A percentile compares a stretch with the other conserved stretches of the same genome.
phyloP scores from a whole-genome alignment of 92 coral and sea anemone genomes.

The Chrysogorgia sp. region DNA sequence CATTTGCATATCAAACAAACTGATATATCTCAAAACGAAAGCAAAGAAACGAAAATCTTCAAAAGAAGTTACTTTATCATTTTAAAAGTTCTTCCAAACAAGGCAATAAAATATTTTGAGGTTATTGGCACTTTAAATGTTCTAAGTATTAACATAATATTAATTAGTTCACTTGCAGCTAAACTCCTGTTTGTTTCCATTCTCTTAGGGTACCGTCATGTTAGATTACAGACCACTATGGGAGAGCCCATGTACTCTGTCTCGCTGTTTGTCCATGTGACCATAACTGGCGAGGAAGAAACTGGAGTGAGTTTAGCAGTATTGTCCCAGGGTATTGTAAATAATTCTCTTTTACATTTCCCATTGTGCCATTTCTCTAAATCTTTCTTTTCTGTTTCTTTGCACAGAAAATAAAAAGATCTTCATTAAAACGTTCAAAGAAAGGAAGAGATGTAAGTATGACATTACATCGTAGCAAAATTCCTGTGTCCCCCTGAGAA shows the following conservation, averaged over 20 bases:
- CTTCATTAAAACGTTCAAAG: slow-evolving; percentile 82
- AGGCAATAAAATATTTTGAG: too few relatives aligned
- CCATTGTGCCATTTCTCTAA: not conserved
- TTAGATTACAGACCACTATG: slow-evolving; percentile 71
- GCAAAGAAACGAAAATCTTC: too few relatives aligned
- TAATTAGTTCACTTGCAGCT: too few relatives aligned
- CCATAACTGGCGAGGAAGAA: slow-evolving; percentile 81
- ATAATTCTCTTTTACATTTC: not conserved
- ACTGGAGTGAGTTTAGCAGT: slow-evolving; percentile 69
- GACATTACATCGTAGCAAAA: too few relatives aligned
- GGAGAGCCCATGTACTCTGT: slow-evolving; percentile 88
- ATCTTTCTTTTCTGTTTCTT: not conserved
- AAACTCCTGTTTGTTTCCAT: too few relatives aligned
- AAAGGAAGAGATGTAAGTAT: slow-evolving; percentile 91
- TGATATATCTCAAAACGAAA: too few relatives aligned
- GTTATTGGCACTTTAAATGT: too few relatives aligned
- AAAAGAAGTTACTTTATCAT: too few relatives aligned
- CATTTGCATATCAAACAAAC: too few relatives aligned
- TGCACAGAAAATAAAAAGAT: slow-evolving; percentile 78
- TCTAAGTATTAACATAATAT: too few relatives aligned
- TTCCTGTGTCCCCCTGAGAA: too few relatives aligned
- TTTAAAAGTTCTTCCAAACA: too few relatives aligned
- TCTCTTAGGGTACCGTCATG: slow-evolving; percentile 85
- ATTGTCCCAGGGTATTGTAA: not conserved
- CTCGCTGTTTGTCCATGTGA: slow-evolving; percentile 87